Percentiles rank a stretch among this genome's conserved stretches.
phyloP scores from a whole-genome alignment of 2,888 invertebrate species.

The Philereme transversata region DNA sequence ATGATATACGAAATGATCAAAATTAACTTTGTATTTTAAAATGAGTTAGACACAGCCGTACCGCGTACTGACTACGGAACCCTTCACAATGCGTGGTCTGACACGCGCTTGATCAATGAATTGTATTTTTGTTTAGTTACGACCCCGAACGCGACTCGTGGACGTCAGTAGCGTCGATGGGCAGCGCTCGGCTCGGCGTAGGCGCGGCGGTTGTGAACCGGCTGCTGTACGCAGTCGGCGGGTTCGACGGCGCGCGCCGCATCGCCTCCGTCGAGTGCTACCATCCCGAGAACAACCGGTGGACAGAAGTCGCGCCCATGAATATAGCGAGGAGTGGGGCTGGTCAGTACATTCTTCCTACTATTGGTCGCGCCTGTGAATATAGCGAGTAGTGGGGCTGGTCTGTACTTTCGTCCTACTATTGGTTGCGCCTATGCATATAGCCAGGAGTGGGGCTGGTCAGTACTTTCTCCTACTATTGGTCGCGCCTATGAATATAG shows the following conservation, averaged over 20 bases:
- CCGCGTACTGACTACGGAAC: too few relatives aligned
- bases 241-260: constrained; percentile 92
- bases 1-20: too few relatives aligned
- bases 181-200: constrained; percentile 90
- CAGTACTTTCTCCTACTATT: constrained; percentile 41
- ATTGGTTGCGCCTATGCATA: too few relatives aligned
- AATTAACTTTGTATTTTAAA: too few relatives aligned
- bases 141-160: constrained; percentile 94
- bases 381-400: too few relatives aligned
- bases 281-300: constrained; percentile 95
- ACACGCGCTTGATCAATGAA: background rate
- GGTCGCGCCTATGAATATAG: constrained; percentile 90
- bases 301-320: constrained; percentile 93
- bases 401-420: too few relatives aligned
- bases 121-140: constrained; percentile 82
- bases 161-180: constrained; percentile 90
- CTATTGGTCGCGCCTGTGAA: too few relatives aligned
- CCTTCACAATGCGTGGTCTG: background rate
- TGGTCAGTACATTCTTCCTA: too few relatives aligned
- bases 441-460: too few relatives aligned
- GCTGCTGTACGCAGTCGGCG: constrained; percentile 92
- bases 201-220: constrained; percentile 92
- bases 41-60: too few relatives aligned
- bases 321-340: constrained; percentile 89
- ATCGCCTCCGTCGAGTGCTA: constrained; percentile 94